Conservation (phyloP, 92 coral and sea anemone genomes). For the Palythoa grandis region DNA sequence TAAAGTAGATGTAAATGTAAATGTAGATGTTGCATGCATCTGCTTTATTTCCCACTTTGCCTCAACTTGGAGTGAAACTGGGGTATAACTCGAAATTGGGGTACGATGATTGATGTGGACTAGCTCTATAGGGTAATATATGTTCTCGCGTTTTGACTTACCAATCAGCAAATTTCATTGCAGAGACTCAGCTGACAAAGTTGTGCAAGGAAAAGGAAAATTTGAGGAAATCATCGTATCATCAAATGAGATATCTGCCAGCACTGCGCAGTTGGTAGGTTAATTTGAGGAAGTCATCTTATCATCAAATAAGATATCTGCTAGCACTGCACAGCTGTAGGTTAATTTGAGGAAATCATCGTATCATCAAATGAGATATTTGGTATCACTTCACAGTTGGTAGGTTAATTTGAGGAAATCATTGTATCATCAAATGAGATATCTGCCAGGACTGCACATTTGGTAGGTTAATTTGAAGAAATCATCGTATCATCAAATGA, state of each 20-base stretch:
- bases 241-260: conserved; percentile 97
- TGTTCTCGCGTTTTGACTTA: neutral
- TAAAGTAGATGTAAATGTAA: no score
- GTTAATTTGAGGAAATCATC: conserved; percentile 73
- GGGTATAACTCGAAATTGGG: no score
- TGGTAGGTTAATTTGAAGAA: conserved; percentile 65
- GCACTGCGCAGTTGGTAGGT: conserved; percentile 95
- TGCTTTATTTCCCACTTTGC: no score
- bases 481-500: conserved; percentile 96
- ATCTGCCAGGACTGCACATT: conserved; percentile 96
- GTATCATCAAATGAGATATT: conserved; percentile 95
- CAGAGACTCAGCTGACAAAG: conserved; percentile 97
- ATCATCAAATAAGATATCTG: conserved; percentile 95
- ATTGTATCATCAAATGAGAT: conserved; percentile 95
- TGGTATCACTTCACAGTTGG: conserved; percentile 93
- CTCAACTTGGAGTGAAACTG: no score
- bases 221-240: conserved; percentile 98
- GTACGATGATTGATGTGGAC: no score
- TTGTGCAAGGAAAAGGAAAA: conserved; percentile 92
- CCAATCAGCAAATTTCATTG: neutral
- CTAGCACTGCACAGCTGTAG: conserved; percentile 91
- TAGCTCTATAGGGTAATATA: no score
- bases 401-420: conserved; percentile 65
- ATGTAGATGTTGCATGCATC: no score
- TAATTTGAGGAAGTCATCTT: conserved; percentile 77